Conservation (phyloP, 2,888 invertebrate genomes). For the Mantis religiosa region DNA sequence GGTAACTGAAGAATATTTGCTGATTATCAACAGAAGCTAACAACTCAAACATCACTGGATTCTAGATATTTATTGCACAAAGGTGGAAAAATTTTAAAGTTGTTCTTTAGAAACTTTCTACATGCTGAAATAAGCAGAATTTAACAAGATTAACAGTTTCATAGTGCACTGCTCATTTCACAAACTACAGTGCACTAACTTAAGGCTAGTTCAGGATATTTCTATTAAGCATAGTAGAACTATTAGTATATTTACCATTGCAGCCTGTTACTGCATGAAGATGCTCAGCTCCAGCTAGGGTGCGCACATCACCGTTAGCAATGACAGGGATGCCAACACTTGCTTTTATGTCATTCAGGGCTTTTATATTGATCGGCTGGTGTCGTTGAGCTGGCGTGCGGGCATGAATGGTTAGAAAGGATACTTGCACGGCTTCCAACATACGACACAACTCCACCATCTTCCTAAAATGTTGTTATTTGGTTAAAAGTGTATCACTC, state of each 20-base stretch:
- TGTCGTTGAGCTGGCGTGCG: slow-evolving; percentile 81
- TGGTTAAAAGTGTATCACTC: too few relatives aligned
- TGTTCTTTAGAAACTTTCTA: too few relatives aligned
- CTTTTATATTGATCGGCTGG: slow-evolving; percentile 65
- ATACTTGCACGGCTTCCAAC: slow-evolving; percentile 80
- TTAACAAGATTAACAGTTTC: too few relatives aligned
- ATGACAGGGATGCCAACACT: slow-evolving; percentile 76
- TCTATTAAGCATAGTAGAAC: neutral
- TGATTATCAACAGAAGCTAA: too few relatives aligned
- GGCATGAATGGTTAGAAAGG: slow-evolving; percentile 88
- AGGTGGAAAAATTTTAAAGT: too few relatives aligned
- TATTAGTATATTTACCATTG: slow-evolving; percentile 51
- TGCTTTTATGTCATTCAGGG: slow-evolving; percentile 67
- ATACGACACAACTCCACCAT: slow-evolving; percentile 78
- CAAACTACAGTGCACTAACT: too few relatives aligned
- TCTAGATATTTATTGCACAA: too few relatives aligned
- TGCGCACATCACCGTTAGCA: slow-evolving; percentile 87
- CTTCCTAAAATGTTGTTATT: slow-evolving; percentile 41
- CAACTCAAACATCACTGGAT: too few relatives aligned
- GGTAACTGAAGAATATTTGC: too few relatives aligned
- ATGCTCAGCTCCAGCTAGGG: slow-evolving; percentile 63
- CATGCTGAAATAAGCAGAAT: too few relatives aligned
- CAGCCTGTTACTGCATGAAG: slow-evolving; percentile 66
- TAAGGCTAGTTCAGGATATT: neutral
- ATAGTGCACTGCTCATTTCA: too few relatives aligned